Conservation (phyloP, 53 echinoderm and acorn worm genomes). For the Arbacia lixula region DNA sequence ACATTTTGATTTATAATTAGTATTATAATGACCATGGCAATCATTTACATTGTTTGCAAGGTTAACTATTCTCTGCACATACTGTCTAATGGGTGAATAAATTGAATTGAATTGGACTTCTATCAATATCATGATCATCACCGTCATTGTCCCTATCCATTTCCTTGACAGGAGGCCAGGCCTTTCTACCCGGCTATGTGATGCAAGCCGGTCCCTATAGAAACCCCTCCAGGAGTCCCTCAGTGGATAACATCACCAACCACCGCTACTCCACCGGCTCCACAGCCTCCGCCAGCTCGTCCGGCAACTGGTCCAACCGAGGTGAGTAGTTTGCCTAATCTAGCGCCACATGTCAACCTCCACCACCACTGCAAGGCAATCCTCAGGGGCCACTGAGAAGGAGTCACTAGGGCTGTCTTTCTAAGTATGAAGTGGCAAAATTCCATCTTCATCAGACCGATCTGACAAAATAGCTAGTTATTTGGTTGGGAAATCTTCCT, state of each 20-base stretch:
- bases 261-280: slow-evolving; percentile 93
- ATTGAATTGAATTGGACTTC: not conserved
- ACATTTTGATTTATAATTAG: not conserved
- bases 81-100: not conserved
- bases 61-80: not conserved
- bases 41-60: too few relatives aligned
- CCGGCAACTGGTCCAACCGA: slow-evolving; percentile 96
- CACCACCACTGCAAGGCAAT: slow-evolving; percentile 25
- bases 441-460: too few relatives aligned
- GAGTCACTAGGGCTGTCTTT: not conserved
- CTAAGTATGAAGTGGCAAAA: too few relatives aligned
- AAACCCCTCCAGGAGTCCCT: slow-evolving; percentile 72
- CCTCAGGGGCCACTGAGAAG: not conserved
- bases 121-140: not conserved
- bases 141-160: too few relatives aligned
- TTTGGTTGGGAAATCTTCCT: too few relatives aligned
- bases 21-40: too few relatives aligned
- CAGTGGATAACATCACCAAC: slow-evolving; percentile 72
- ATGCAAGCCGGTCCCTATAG: slow-evolving; percentile 74
- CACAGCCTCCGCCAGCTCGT: slow-evolving; percentile 89
- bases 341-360: slow-evolving; percentile 27
- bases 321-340: slow-evolving; percentile 58
- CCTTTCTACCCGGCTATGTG: slow-evolving; percentile 41
- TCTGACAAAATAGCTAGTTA: too few relatives aligned
- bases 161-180: too few relatives aligned